Base-by-base conservation (phyloP, 2,797 vertebrate species). In the Vultur gryphus region DNA sequence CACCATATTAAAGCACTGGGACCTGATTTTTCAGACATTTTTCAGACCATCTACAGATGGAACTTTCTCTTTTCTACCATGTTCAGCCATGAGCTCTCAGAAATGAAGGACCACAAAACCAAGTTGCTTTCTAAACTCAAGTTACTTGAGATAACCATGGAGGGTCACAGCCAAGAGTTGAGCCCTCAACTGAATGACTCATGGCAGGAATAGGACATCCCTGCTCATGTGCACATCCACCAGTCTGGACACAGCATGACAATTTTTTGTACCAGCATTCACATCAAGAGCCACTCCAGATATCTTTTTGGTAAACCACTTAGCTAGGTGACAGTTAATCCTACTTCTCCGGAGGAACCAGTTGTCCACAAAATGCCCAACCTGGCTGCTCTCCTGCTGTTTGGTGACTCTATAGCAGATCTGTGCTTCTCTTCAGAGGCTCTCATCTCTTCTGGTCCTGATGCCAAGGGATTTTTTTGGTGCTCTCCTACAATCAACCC, bases 381-480 rank as follows among this genome's bases (percentile, higher is more conserved):
- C 11, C 16, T 46, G 10, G 13, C 29, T 89, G 20, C 11, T 58
- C 4, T 57, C 10, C 17, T 54, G 23, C 19, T 62, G 1, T 61
- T 87, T 84, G 7, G 11, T 71, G 33, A 31, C 35, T 44, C 33
- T 55, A 9, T 10, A 57, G 33, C 19, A 87, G 25, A 52, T 6
- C 16, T 49, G 7, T 58, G 5, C 29, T 89, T 89, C 43, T 70
- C 4, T 64, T 73, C 23, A 46, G 80, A 92, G 8, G 4, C 11
- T 87, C 25, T 73, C 17, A 43, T 35, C 21, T 70, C 64, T 82
- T 87, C 37, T 59, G 55, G 8, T 51, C 28, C 39, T 79, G 16
- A 52, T 0, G 0, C 10, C 8, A 80, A 39, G 41, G 37, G 28
- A 37, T 21, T 31, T 84, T 57, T 9, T 0, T 0, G 7, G 11